Evolutionary conservation across 2,888 invertebrate species (phyloP), one percentile per base, ranked within the genome.

Genomic region (Ametastegia equiseti): DNA sequence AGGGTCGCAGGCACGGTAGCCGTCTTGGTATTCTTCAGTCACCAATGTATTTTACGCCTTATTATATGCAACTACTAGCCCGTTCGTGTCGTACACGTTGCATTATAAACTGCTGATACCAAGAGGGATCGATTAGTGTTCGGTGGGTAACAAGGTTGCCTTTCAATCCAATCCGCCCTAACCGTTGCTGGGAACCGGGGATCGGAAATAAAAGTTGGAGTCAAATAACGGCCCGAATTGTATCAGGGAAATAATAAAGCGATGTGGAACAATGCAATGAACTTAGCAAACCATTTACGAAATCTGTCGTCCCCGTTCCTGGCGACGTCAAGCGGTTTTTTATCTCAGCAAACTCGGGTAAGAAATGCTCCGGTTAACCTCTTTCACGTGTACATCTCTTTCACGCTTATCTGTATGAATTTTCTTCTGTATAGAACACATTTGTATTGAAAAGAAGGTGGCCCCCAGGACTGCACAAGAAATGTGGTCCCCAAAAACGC

Each of bases 401-500:
- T n/a, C 2, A 50, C 39, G n/a, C 47, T 27, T 50, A 23, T 80
- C 23, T 13, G 33, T 13, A 13, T 1, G 11, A n/a, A 27, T 23
- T 69, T 69, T 84, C 73, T 73, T 80, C 81, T 84, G 86, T 93
- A 42, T 91, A 97, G 97, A 96, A 95, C 81, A 96, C 97, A 23
- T 96, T 94, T 88, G 92, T 97, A 82, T 92, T 97, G 77, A 95
- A 94, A 92, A 93, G 97, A 83, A 94, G 91, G 90, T 92, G 90
- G 90, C 93, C 94, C 0, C 92, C 94, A 1, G 92, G 92, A 19
- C 91, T 96, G 42, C 92, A 94, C 86, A 95, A 95, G 89, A 94
- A 94, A 88, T 93, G 94, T 69, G 90, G 92, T 1, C 91, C 87
- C 57, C 93, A 93, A 0, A 92, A 92, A 80, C 93, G 92, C 82